These are phyloP conservation scores for Chelon auratus DNA, from an alignment of 2,797 vertebrate genomes.

Conservation along the genomic window DNA sequence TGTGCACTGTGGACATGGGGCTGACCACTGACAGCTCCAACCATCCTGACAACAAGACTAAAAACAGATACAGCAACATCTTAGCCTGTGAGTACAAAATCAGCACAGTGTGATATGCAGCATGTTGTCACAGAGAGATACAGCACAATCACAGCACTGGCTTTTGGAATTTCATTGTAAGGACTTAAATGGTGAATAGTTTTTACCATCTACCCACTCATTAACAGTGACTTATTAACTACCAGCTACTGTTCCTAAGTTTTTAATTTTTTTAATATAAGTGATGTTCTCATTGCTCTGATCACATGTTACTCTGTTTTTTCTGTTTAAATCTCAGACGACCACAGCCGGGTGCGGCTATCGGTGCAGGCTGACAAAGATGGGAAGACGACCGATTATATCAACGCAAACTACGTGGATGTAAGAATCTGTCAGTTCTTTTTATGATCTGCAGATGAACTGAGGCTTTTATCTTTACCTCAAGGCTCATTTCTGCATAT, in stretches of 20 bases:
- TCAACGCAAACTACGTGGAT: constrained; percentile 97
- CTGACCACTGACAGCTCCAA: constrained; percentile 92
- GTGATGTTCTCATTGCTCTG: not conserved
- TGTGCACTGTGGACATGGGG: constrained; percentile 91
- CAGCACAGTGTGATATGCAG: not conserved
- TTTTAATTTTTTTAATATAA: not conserved
- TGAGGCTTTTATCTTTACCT: constrained; percentile 8
- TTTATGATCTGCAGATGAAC: not conserved
- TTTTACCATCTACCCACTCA: no score
- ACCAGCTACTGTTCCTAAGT: no score
- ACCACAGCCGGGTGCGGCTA: constrained; percentile 95
- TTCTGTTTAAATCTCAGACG: constrained; percentile 83
- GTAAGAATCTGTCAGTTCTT: constrained; percentile 80
- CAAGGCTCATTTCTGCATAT: not conserved
- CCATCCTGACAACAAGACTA: constrained; percentile 94
- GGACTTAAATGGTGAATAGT: no score
- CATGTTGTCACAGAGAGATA: not conserved
- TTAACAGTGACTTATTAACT: no score
- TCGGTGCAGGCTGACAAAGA: constrained; percentile 87
- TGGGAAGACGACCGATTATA: constrained; percentile 91
- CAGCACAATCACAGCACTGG: no score
- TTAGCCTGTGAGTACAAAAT: constrained; percentile 90
- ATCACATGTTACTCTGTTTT: not conserved
- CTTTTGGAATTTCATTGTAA: no score
- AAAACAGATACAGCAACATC: constrained; percentile 96